Conservation (phyloP, 1,140 invertebrate species). For the Drosophila virilis region DNA sequence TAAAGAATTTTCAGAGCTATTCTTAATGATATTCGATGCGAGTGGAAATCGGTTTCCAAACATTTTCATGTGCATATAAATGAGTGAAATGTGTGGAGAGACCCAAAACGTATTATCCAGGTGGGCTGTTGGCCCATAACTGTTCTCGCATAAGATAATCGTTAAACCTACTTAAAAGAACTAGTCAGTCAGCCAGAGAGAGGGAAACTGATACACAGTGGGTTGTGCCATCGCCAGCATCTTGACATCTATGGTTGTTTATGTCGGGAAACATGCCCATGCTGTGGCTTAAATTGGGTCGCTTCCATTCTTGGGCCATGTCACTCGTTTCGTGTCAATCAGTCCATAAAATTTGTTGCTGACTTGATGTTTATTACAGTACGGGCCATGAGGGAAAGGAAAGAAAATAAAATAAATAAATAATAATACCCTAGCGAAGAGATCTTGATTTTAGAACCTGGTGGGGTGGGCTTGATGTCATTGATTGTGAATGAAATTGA, state of each 20-base stretch:
- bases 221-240: constrained; percentile 28
- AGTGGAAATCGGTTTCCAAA: not conserved
- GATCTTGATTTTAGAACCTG: constrained; percentile 2
- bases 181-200: constrained; percentile 17
- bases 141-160: constrained; percentile 50
- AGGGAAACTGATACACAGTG: constrained; percentile 25
- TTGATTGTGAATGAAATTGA: constrained; percentile 29
- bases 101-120: constrained; percentile 32
- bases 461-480: constrained; percentile 11
- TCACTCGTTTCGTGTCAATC: constrained; percentile 59
- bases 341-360: constrained; percentile 45
- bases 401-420: not conserved
- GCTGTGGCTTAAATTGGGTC: constrained; percentile 10
- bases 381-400: not conserved
- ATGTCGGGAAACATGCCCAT: constrained; percentile 32
- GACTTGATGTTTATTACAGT: constrained; percentile 23
- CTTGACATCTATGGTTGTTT: constrained; percentile 52
- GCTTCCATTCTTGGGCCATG: not conserved
- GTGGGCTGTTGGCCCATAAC: constrained; percentile 46
- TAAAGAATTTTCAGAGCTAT: not conserved
- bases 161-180: constrained; percentile 14
- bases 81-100: constrained; percentile 29
- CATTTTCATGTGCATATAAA: constrained; percentile 36
- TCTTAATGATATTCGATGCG: constrained; percentile 37
- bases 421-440: not conserved